A percentile compares a stretch with the other conserved stretches of the same genome.
Conservation (phyloP, 1,140 invertebrate genomes). For the Adoxophyes honmai region DNA sequence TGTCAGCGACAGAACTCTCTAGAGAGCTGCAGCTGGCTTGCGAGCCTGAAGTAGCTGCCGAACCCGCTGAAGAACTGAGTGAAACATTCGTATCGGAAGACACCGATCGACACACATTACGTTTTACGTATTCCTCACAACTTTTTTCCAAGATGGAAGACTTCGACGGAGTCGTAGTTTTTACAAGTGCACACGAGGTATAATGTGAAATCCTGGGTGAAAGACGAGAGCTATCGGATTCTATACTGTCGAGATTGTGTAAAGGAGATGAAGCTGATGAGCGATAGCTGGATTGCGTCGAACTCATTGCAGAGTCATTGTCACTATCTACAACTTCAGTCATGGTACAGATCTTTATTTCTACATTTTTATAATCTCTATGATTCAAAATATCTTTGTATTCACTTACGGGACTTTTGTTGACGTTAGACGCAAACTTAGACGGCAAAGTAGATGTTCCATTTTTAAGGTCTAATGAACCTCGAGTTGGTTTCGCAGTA, state of each 20-base stretch:
- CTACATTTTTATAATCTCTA: slow-evolving; percentile 58
- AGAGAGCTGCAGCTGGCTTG: slow-evolving; percentile 82
- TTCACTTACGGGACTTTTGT: slow-evolving; percentile 37
- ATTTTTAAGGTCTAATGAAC: slow-evolving; percentile 45
- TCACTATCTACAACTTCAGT: slow-evolving; percentile 85
- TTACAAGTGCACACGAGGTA: slow-evolving; percentile 47
- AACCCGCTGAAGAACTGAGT: slow-evolving; percentile 79
- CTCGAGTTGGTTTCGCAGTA: slow-evolving; percentile 57
- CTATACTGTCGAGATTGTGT: slow-evolving; percentile 63
- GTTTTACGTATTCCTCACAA: slow-evolving; percentile 59
- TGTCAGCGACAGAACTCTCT: slow-evolving; percentile 79
- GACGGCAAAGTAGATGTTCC: slow-evolving; percentile 22
- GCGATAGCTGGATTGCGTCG: slow-evolving; percentile 84
- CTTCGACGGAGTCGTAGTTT: slow-evolving; percentile 54
- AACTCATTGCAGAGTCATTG: slow-evolving; percentile 91
- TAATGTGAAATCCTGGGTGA: slow-evolving; percentile 63
- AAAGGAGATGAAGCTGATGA: slow-evolving; percentile 83
- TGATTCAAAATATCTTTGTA: slow-evolving; percentile 45
- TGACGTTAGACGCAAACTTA: slow-evolving; percentile 30
- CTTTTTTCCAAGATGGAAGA: slow-evolving; percentile 42
- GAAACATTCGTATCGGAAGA: slow-evolving; percentile 81
- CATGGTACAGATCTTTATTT: slow-evolving; percentile 64
- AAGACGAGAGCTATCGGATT: slow-evolving; percentile 67
- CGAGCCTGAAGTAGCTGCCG: slow-evolving; percentile 82
- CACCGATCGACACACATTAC: slow-evolving; percentile 78